Evolutionary conservation across 2,888 invertebrate species (phyloP), one percentile per base, ranked within the genome.

Genomic region (Synanthedon vespiformis): DNA sequence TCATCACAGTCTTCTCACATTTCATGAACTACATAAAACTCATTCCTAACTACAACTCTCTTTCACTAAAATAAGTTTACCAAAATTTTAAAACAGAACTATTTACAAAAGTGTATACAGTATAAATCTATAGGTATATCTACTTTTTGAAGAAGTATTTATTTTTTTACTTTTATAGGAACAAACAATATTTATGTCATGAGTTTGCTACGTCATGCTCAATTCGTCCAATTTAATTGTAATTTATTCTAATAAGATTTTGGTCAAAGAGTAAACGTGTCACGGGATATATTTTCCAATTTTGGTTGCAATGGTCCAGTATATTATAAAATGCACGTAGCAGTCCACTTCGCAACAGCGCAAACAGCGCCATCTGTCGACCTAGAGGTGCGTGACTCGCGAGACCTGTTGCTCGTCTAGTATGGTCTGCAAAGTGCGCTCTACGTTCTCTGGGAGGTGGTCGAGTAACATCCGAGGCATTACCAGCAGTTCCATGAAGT

Each of bases 391-490:
- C 14, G 85, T 85, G 55, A 80, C 70, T 44, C 86, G 75, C 53
- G 87, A 88, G 14, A 82, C 73, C 56, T 85, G 83, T 40, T 78
- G 65, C 61, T 90, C 90, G 48, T 88, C 83, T 16, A 93, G 70
- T 50, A 93, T 86, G 0, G 90, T 91, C 51, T 90, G 89, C 51
- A 96, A 79, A 18, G 94, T 93, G 60, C 90, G 86, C 61, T 91
- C 89, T 14, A 95, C 91, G 70, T 92, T 92, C 70, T 95, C 92
- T 0, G 96, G 96, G 50, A 96, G 81, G 74, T 97, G 96, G 76
- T 97, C 96, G 1, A 94, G 86, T 4, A 96, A 72, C 94, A 96
- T 96, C 51, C 93, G 89, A 5, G 95, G 94, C 91, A 95, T 94
- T 52, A 96, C 93, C 62, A 93, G 89, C 52, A 96, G 84, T 68